Percentiles rank a stretch among this genome's conserved stretches.
Conservation (phyloP, 2,797 vertebrate genomes). For the Aulostomus chinensis region DNA sequence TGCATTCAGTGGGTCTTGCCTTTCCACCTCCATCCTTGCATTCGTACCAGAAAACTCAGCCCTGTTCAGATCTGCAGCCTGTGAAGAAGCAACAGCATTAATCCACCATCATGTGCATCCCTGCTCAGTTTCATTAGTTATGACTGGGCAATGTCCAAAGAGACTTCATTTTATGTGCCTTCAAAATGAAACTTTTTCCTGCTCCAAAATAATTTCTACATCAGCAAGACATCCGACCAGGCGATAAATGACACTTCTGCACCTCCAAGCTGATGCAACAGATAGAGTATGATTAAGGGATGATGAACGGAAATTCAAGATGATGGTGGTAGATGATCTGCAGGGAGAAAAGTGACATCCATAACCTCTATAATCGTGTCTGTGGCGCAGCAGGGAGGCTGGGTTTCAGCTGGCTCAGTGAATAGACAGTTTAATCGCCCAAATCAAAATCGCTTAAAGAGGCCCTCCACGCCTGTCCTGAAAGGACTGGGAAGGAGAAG, state of each 20-base stretch:
- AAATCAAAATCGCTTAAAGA: slow-evolving; percentile 52
- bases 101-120: too few species aligned
- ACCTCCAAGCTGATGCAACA: slow-evolving; percentile 12
- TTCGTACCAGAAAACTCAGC: slow-evolving; percentile 6
- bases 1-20: not conserved
- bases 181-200: slow-evolving; percentile 37
- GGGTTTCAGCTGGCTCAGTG: slow-evolving; percentile 41
- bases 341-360: slow-evolving; percentile 39
- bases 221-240: slow-evolving; percentile 2
- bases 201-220: slow-evolving; percentile 48
- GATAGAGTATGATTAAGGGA: slow-evolving; percentile 27
- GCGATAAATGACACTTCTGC: slow-evolving; percentile 27
- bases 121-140: slow-evolving; percentile 50
- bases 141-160: slow-evolving; percentile 34
- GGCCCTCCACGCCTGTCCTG: slow-evolving; percentile 32
- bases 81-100: too few species aligned
- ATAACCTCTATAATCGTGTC: slow-evolving; percentile 42
- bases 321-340: slow-evolving; percentile 37
- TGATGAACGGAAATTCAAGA: slow-evolving; percentile 48
- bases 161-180: slow-evolving; percentile 39
- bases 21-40: not conserved
- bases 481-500: slow-evolving; percentile 45
- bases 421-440: slow-evolving; percentile 56
- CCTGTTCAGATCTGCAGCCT: slow-evolving; percentile 25
- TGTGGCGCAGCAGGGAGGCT: slow-evolving; percentile 33